phyloP scores from a whole-genome alignment of 2,888 invertebrate species.

The Diloba caeruleocephala region DNA sequence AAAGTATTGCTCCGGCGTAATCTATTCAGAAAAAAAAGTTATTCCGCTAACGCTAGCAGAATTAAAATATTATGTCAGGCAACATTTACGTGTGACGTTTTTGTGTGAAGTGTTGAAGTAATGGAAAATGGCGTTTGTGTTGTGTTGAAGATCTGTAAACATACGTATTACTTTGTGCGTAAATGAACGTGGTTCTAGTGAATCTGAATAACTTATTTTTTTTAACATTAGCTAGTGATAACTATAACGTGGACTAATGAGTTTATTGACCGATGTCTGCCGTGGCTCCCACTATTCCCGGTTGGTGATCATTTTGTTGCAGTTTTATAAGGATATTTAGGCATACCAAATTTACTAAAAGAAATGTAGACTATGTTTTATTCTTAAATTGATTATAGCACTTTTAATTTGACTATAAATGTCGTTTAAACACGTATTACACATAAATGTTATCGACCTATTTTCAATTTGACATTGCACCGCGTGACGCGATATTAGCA shows the following conservation, averaged over 20 bases:
- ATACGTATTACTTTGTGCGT: constrained; percentile 68
- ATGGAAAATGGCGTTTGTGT: constrained; percentile 85
- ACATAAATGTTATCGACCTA: constrained; percentile 72
- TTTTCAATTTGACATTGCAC: constrained; percentile 82
- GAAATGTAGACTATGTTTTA: neutral
- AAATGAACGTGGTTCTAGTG: constrained; percentile 51
- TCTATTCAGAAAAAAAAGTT: too few species aligned
- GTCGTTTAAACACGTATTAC: constrained; percentile 6
- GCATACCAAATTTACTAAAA: constrained; percentile 14
- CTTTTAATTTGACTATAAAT: neutral
- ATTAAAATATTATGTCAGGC: constrained; percentile 11
- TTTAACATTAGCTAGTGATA: constrained; percentile 68
- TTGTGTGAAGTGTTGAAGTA: constrained; percentile 43
- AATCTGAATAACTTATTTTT: constrained; percentile 46
- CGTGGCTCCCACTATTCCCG: constrained; percentile 88
- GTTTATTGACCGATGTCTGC: constrained; percentile 88
- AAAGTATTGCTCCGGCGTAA: too few species aligned
- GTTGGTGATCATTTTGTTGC: constrained; percentile 68
- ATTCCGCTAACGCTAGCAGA: too few species aligned
- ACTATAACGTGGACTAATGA: constrained; percentile 83
- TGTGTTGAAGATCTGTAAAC: constrained; percentile 82
- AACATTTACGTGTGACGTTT: constrained; percentile 46
- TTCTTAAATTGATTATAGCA: neutral
- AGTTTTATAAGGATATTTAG: constrained; percentile 3
- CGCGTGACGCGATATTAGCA: constrained; percentile 83